Base-by-base conservation (phyloP, 2,888 invertebrate genomes). In the Adela reaumurella region DNA sequence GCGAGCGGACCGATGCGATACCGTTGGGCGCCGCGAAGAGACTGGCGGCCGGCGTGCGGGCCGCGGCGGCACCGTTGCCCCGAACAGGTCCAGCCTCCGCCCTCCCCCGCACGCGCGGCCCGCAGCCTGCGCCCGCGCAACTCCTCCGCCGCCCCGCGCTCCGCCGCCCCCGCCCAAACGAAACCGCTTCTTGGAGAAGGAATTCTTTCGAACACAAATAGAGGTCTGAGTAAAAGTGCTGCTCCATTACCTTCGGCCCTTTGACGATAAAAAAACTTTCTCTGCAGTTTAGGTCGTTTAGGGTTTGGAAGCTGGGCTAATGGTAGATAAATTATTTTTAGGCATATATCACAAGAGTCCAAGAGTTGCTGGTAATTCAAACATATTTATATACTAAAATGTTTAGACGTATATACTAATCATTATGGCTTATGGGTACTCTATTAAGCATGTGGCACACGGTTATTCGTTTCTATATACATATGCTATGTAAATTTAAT, bases 11-110 rank as follows among this genome's bases (percentile, higher is more conserved):
- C 18, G 52, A 54, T 69, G 71, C 66, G 62, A 65, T 76, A 73
- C 76, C 79, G 76, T 78, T 77, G 74, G 74, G 73, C 73, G 74
- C 74, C 70, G 70, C 68, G 70, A 69, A 66, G 71, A 73, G 73
- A 77, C 78, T 77, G 77, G 68, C 53, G 56, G 71, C 63, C 68
- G 59, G 57, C 60, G 64, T 68, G 74, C 73, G 76, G 72, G 72
- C 70, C 67, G 71, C 67, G 61, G 68, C 70, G 73, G 68, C 76
- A 78, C 74, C 74, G 76, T 74, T 76, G 79, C 70, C 69, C 69
- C 60, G 73, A 65, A 70, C 74, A 68, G 74, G 74, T 73, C 74
- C 73, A 72, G 74, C 76, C 76, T 63, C 67, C 63, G 65, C 64
- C 65, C 69, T 48, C 45, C 49, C 42, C 54, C 51, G 46, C 46